A percentile compares a stretch with the other conserved stretches of the same genome.
phyloP scores from a whole-genome alignment of 1,140 invertebrate species.

The Gonatopus flavifemur region DNA sequence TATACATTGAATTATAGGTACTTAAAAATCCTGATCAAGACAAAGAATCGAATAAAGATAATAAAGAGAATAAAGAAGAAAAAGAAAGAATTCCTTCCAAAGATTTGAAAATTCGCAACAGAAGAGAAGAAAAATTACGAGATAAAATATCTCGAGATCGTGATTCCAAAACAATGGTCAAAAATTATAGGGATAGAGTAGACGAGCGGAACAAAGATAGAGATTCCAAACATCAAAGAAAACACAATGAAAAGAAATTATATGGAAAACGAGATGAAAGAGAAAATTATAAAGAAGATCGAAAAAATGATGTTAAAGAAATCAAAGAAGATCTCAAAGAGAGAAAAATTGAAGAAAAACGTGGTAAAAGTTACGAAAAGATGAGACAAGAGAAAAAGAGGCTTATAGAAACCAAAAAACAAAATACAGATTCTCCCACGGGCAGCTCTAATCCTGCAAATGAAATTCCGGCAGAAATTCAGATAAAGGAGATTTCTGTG shows the following conservation, averaged over 20 bases:
- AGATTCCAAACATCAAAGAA: conserved; percentile 53
- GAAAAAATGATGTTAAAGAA: conserved; percentile 39
- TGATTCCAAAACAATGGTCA: conserved; percentile 38
- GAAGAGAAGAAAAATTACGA: conserved; percentile 47
- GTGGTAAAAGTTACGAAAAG: conserved; percentile 56
- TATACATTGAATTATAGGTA: conserved; percentile 33
- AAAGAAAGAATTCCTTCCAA: conserved; percentile 46
- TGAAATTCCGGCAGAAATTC: conserved; percentile 16
- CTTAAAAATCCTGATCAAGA: conserved; percentile 52
- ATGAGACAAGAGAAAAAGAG: conserved; percentile 54
- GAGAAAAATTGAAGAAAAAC: conserved; percentile 45
- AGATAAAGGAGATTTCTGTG: conserved; percentile 1
- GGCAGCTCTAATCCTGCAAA: conserved; percentile 20
- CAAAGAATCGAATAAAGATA: conserved; percentile 48
- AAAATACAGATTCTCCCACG: conserved; percentile 25
- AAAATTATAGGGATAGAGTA: conserved; percentile 49
- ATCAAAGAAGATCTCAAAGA: conserved; percentile 38
- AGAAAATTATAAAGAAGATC: conserved; percentile 36
- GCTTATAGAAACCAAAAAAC: conserved; percentile 47
- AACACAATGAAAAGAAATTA: conserved; percentile 53
- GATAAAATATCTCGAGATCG: conserved; percentile 46
- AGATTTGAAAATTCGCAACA: conserved; percentile 48
- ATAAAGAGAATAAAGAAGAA: conserved; percentile 53
- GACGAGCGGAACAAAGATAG: conserved; percentile 53
- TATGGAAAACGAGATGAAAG: conserved; percentile 39